Base-by-base conservation (phyloP, 2,888 invertebrate genomes). In the Caenorhabditis sinica region DNA sequence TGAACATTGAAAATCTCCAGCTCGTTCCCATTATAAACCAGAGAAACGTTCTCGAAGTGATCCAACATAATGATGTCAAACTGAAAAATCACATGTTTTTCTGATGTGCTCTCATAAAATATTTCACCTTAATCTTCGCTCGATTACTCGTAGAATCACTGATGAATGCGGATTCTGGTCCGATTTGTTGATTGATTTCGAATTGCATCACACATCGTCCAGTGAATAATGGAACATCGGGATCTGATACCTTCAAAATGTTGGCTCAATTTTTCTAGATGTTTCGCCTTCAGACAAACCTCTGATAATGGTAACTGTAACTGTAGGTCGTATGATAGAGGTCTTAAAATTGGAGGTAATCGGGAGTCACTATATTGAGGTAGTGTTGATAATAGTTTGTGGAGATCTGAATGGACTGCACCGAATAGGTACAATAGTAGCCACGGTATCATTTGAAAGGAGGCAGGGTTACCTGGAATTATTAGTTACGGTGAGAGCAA, bases 281-380 rank as follows among this genome's bases (percentile, higher is more conserved):
- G 8, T 51, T 20, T 23, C 2, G 0, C 4, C 5, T 36, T 8
- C 5, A 49, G n/a, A 6, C 53, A 28, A 28, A 88, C 87, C 79
- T 88, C 88, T 3, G 88, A 88, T 2, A 88, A 45, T 17, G 88
- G 88, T 20, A 88, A 69, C 51, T 88, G 88, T n/a, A 88, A 61
- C 74, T 87, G 87, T 33, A 88, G 40, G 77, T 88, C 88, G 69
- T 88, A 88, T 9, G 73, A 65, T 8, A 85, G 25, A 8, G 86
- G 86, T 17, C 58, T 28, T 11, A 82, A n/a, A 23, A 84, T 75
- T n/a, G 76, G 75, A 15, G 53, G 53, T n/a, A 71, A 60, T n/a
- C 56, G n/a, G 0, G 66, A 49, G 20, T 79, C 79, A 25, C 51
- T 51, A 65, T 63, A 72, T 17, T 65, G 63, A 11, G 79, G 79